A percentile compares a stretch with the other conserved stretches of the same genome.
These are phyloP conservation scores for Pelosia muscerda DNA, from an alignment of 2,888 invertebrate species.

Conservation along the genomic window DNA sequence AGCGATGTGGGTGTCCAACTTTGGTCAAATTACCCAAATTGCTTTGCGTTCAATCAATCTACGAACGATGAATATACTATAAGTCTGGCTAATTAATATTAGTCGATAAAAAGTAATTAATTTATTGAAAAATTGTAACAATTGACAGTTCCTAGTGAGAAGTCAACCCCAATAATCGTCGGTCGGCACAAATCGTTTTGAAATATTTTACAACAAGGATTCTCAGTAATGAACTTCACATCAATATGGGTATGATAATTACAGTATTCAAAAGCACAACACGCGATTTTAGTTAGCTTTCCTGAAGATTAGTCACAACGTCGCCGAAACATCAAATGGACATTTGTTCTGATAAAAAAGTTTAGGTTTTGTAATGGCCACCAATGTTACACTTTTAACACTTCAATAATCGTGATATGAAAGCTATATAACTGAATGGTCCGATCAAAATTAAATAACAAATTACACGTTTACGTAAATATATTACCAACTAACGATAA, in stretches of 20 bases:
- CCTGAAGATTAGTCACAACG: constrained; percentile 83
- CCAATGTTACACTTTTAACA: constrained; percentile 84
- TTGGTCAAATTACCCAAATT: constrained; percentile 66
- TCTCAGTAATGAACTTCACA: constrained; percentile 61
- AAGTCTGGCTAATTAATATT: constrained; percentile 52
- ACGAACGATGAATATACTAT: constrained; percentile 44
- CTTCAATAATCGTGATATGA: constrained; percentile 67
- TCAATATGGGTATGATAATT: constrained; percentile 64
- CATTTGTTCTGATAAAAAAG: constrained; percentile 86
- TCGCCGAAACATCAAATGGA: constrained; percentile 87
- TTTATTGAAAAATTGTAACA: constrained; percentile 76
- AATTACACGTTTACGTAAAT: constrained; percentile 73
- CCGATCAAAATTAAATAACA: constrained; percentile 60
- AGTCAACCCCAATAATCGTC: constrained; percentile 81
- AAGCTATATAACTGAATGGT: constrained; percentile 59
- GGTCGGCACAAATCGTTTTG: constrained; percentile 78
- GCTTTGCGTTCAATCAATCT: constrained; percentile 59
- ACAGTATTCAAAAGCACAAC: constrained; percentile 64
- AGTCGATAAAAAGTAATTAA: constrained; percentile 62
- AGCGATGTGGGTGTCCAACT: constrained; percentile 76
- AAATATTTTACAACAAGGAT: constrained; percentile 66
- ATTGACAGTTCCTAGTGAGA: constrained; percentile 83
- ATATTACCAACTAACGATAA: constrained; percentile 82
- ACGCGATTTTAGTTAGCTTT: constrained; percentile 71
- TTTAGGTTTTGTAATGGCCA: constrained; percentile 87